A percentile compares a stretch with the other conserved stretches of the same genome.
Conservation (phyloP, 2,113 vertebrate species). For the Jacana jacana region DNA sequence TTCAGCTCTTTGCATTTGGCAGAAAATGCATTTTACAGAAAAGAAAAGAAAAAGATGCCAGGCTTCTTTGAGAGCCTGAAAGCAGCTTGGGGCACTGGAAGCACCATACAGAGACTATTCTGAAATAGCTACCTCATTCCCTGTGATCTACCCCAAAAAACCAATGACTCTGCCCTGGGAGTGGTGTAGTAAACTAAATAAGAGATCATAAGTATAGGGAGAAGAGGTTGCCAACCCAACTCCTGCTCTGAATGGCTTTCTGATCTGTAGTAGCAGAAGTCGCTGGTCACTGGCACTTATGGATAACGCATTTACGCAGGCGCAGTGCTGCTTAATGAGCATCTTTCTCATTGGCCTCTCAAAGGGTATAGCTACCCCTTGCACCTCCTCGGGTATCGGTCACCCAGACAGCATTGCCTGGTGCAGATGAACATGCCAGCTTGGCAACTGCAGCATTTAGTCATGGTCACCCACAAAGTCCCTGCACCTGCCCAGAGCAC, state of each 20-base stretch:
- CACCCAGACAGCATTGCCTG: not conserved
- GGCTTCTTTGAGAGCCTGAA: not conserved
- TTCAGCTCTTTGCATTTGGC: not conserved
- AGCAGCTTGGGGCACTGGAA: not conserved
- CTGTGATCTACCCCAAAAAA: not conserved
- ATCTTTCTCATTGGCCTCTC: not conserved
- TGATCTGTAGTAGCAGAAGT: not conserved
- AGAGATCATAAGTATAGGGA: not conserved
- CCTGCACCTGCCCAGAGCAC: not conserved
- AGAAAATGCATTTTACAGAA: not conserved
- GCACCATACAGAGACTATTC: not conserved
- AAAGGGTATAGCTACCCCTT: not conserved
- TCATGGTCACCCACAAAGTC: not conserved
- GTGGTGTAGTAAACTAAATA: not conserved
- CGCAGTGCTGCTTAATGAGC: not conserved
- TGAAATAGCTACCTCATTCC: not conserved
- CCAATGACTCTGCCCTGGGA: not conserved
- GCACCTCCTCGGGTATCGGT: not conserved
- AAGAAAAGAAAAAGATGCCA: not conserved
- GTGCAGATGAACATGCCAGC: fast-evolving
- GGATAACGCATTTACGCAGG: not conserved
- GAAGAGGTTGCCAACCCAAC: not conserved
- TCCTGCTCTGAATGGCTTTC: not conserved
- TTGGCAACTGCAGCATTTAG: not conserved
- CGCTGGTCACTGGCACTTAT: not conserved